Evolutionary conservation across 1,140 invertebrate genomes (phyloP).

Genomic region (Drosophila tropicalis): DNA sequence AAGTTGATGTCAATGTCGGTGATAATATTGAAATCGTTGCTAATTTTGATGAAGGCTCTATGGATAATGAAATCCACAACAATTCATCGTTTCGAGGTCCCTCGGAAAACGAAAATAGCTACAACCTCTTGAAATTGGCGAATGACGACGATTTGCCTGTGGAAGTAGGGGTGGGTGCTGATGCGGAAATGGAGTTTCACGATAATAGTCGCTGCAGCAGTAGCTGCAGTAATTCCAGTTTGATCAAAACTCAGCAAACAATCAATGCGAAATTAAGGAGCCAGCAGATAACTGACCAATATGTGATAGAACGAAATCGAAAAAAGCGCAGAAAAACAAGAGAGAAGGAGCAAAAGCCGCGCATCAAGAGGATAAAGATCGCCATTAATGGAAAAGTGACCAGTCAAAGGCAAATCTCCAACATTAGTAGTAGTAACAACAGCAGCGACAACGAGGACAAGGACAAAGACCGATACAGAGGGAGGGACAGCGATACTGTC

Average conservation of each 20-base stretch:
- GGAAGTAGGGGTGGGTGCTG: neutral
- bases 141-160: constrained; percentile 13
- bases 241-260: constrained; percentile 39
- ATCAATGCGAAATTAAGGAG: constrained; percentile 41
- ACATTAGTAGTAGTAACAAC: constrained; percentile 34
- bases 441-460: constrained; percentile 46
- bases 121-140: constrained; percentile 51
- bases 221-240: constrained; percentile 46
- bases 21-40: constrained; percentile 13
- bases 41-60: neutral
- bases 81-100: neutral
- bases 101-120: constrained; percentile 21
- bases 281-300: constrained; percentile 21
- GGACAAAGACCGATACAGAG: constrained; percentile 3
- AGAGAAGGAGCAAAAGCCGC: constrained; percentile 18
- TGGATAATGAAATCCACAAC: neutral
- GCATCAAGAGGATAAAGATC: constrained; percentile 58
- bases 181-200: neutral
- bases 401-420: constrained; percentile 37
- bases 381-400: constrained; percentile 49
- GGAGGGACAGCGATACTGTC: neutral
- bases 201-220: constrained; percentile 23
- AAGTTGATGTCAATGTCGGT: constrained; percentile 45
- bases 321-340: constrained; percentile 37
- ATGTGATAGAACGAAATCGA: constrained; percentile 39